Conservation (phyloP, 2,797 vertebrate genomes). For the Scomberomorus guttatus region DNA sequence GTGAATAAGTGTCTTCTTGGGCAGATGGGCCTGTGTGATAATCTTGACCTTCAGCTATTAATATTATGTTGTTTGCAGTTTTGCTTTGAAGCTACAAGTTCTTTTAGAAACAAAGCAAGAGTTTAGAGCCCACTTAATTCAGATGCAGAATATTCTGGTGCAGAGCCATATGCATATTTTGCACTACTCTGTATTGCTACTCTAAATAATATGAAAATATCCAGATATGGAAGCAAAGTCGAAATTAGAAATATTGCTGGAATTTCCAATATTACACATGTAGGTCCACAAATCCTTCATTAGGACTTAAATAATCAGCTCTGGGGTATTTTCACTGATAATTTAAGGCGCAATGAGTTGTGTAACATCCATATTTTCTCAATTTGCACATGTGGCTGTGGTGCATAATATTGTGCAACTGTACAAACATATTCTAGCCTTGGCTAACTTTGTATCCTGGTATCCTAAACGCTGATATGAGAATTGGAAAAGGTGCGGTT, state of each 20-base stretch:
- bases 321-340: conserved; percentile 20
- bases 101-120: neutral
- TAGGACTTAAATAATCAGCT: conserved; percentile 3
- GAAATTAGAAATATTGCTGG: neutral
- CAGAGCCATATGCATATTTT: conserved; percentile 4
- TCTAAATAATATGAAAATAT: conserved; percentile 17
- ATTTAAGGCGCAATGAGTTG: conserved; percentile 10
- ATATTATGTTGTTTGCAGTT: conserved; percentile 6
- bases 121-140: conserved; percentile 9
- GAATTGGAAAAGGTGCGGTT: conserved; percentile 27
- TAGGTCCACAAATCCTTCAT: conserved; percentile 25
- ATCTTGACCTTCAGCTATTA: conserved; percentile 5
- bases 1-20: conserved; percentile 1
- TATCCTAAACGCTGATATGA: neutral
- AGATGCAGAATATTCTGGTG: conserved; percentile 3
- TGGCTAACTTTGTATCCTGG: neutral
- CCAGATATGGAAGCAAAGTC: conserved; percentile 33
- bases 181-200: neutral
- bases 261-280: neutral
- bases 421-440: conserved; percentile 3
- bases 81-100: conserved; percentile 12
- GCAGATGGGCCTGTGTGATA: conserved; percentile 14
- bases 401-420: conserved; percentile 34
- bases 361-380: conserved; percentile 29
- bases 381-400: neutral